phyloP scores from a whole-genome alignment of 2,113 vertebrate genomes.

The Trochalopteron elliotii region DNA sequence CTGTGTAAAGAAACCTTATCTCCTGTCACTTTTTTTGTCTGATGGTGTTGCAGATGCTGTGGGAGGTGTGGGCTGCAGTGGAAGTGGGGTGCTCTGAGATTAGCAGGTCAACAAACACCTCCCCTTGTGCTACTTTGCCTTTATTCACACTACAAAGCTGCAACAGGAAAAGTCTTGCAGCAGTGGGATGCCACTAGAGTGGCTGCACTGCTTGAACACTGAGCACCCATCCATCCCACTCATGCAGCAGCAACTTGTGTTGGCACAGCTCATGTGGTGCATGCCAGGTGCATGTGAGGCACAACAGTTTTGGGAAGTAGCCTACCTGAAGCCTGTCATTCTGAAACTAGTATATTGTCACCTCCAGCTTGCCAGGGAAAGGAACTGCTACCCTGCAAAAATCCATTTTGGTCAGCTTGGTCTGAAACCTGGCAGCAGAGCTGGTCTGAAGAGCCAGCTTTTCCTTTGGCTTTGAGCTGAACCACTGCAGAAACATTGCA shows the following conservation, averaged over 20 bases:
- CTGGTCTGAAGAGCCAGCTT: background rate
- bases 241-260: background rate
- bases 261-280: background rate
- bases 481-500: background rate
- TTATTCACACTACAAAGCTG: background rate
- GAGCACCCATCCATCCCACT: background rate
- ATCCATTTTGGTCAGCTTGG: background rate
- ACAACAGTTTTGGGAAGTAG: background rate
- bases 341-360: background rate
- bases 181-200: background rate
- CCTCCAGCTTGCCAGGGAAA: background rate
- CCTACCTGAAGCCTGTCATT: background rate
- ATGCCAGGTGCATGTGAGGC: fast-evolving
- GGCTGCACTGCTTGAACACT: background rate
- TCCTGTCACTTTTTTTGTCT: background rate
- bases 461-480: background rate
- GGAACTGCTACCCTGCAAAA: background rate
- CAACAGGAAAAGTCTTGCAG: background rate
- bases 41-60: background rate
- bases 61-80: background rate
- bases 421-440: background rate
- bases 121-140: background rate
- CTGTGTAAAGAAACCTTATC: background rate
- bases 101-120: background rate
- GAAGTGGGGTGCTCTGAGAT: background rate